Percentiles rank a stretch among this genome's conserved stretches.
phyloP scores from a whole-genome alignment of 2,797 vertebrate genomes.

The Cyclopterus lumpus region DNA sequence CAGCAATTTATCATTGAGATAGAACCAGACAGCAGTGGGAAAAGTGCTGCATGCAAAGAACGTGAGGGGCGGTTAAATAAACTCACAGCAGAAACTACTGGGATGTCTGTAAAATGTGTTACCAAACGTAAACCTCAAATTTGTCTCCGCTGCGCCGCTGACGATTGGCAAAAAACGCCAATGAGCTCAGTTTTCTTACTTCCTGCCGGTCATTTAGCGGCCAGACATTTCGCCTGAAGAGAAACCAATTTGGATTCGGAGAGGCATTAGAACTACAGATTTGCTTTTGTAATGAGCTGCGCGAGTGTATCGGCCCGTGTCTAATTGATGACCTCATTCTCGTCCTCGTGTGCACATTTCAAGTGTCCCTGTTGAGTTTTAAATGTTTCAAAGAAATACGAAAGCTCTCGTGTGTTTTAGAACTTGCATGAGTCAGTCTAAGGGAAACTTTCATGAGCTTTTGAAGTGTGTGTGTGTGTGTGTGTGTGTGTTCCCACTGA shows the following conservation, averaged over 20 bases:
- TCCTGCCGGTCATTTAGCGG: not conserved
- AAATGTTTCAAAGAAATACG: not conserved
- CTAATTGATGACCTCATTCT: not conserved
- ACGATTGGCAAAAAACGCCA: not conserved
- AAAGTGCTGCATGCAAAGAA: conserved; percentile 6
- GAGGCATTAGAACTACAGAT: not conserved
- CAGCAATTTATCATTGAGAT: conserved; percentile 26
- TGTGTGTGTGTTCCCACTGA: conserved; percentile 13
- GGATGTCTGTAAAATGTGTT: not conserved
- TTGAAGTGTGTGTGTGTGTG: not conserved
- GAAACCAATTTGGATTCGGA: not conserved
- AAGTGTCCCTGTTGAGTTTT: not conserved
- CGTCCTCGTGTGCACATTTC: not conserved
- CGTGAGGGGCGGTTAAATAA: conserved; percentile 25
- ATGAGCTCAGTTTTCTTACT: not conserved
- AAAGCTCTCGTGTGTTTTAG: not conserved
- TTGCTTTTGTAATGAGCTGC: too few relatives aligned
- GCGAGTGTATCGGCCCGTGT: not conserved
- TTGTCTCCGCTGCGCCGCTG: fast-evolving
- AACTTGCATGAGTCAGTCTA: not conserved
- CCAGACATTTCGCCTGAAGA: not conserved
- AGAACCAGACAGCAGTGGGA: conserved; percentile 40
- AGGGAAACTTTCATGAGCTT: not conserved
- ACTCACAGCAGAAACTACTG: not conserved
- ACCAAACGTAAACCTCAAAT: too few relatives aligned